Percentiles rank a stretch among this genome's conserved stretches.
These are phyloP conservation scores for Progne subis DNA, from an alignment of 2,113 vertebrate species.

Conservation along the genomic window DNA sequence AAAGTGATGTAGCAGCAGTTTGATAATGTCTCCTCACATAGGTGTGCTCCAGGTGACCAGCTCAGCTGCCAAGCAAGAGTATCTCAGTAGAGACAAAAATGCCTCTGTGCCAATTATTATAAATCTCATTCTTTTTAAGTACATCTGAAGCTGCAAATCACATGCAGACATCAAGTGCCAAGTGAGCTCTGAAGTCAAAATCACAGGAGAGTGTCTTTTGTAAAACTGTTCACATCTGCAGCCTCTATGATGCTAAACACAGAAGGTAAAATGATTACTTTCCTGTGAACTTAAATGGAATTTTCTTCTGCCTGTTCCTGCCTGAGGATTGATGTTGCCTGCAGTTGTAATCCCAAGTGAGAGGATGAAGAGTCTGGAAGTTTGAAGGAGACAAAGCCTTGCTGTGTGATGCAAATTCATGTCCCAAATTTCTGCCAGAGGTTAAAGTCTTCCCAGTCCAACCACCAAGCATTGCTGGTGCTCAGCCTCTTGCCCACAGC, in stretches of 20 bases:
- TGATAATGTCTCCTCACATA: accelerated
- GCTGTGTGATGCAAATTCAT: neutral
- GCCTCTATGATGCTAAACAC: neutral
- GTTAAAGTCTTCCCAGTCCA: neutral
- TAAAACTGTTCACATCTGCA: neutral
- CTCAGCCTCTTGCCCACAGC: neutral
- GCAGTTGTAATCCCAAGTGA: neutral
- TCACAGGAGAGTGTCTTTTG: neutral
- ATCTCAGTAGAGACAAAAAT: neutral
- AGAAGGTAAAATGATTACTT: neutral
- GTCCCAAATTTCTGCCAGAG: neutral
- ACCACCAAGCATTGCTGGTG: neutral
- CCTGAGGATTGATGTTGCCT: accelerated
- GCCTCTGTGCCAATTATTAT: neutral
- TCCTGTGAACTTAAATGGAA: neutral
- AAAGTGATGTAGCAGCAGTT: neutral
- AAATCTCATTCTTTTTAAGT: neutral
- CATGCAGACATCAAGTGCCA: neutral
- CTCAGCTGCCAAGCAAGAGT: neutral
- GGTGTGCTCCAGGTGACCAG: neutral
- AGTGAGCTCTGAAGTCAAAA: neutral
- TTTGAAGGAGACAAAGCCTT: neutral
- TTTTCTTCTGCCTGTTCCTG: neutral
- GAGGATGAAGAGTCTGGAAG: neutral
- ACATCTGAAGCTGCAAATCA: neutral